Evolutionary conservation across 2,113 vertebrate species (phyloP), one percentile per base, ranked within the genome.

Genomic region (Ornithorhynchus anatinus): DNA sequence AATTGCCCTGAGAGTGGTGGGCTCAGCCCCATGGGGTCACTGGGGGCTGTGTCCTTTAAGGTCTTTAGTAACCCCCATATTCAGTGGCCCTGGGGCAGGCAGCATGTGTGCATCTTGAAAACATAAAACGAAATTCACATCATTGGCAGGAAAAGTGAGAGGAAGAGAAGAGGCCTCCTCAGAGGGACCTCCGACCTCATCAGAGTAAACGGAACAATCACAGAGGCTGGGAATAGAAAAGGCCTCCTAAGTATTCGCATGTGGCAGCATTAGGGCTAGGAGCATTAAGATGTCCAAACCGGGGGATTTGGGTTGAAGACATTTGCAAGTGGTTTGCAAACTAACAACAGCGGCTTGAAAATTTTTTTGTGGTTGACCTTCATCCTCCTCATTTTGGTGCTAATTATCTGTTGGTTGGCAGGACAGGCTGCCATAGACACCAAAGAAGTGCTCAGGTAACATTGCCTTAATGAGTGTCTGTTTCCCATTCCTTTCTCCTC

Each of bases 301-400:
- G 52, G 25, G 27, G 32, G 56, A 69, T 79, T 63, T 59, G 63
- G 62, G 77, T 75, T 72, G 79, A 81, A 74, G 48, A 69, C 59
- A 75, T 5, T 8, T 38, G 39, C 22, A 38, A 36, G 27, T 13
- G 44, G 53, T 65, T 73, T n/a, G n/a, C n/a, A n/a, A n/a, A n/a
- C n/a, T n/a, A 84, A 78, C 75, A 76, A 74, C 75, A 87, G 27
- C 19, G 31, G 23, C 37, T 11, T 40, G 47, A 68, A 73, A 64
- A 62, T 32, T 23, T 10, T 4, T 61, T 52, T 52, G 13, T 23
- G 6, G 72, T 69, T 72, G 75, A 36, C 65, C 10, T 4, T 5
- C 4, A 20, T 52, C 43, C 44, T 63, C 43, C 51, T 39, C 23
- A 42, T 39, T 29, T 66, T 77, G 47, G 38, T 37, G 48, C 25